These are phyloP conservation scores for Tupiocoris notatus DNA, from an alignment of 2,888 invertebrate genomes.

Conservation along the genomic window DNA sequence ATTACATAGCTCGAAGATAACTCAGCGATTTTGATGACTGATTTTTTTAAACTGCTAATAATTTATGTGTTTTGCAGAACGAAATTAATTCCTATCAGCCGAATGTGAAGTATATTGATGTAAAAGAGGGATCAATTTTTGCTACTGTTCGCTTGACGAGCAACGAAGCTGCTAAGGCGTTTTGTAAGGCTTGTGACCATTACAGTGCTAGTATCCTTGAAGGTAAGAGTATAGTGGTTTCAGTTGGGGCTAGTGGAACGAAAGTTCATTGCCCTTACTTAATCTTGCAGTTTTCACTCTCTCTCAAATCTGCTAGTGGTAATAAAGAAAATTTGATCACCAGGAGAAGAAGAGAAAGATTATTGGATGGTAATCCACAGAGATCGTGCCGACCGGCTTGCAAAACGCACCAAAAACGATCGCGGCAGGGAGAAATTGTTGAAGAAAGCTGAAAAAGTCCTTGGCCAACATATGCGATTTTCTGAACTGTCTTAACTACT, in stretches of 20 bases:
- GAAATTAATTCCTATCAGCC: conserved; percentile 61
- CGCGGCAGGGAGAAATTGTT: conserved; percentile 63
- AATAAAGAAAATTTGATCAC: too few relatives aligned
- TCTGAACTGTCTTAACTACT: conserved; percentile 55
- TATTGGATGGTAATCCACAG: conserved; percentile 78
- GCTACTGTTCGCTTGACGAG: conserved; percentile 67
- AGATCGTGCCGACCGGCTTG: conserved; percentile 60
- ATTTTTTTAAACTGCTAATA: conserved; percentile 2
- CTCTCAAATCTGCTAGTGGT: too few relatives aligned
- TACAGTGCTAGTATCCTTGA: conserved; percentile 54
- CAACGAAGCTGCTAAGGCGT: conserved; percentile 57
- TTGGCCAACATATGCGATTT: conserved; percentile 71
- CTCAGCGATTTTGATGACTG: conserved; percentile 11
- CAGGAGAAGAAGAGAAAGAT: conserved; percentile 63
- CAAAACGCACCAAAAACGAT: conserved; percentile 57
- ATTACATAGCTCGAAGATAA: too few relatives aligned
- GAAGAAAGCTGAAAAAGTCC: conserved; percentile 64
- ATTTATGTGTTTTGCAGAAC: conserved; percentile 56
- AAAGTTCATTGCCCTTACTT: too few relatives aligned
- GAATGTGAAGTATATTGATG: conserved; percentile 76
- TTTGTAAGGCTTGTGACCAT: conserved; percentile 53
- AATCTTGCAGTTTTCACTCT: too few relatives aligned
- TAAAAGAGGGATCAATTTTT: conserved; percentile 67
- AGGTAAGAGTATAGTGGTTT: too few relatives aligned
- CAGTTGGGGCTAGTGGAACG: too few relatives aligned